Evolutionary conservation across 1,140 invertebrate genomes (phyloP).

Genomic region (Polyergus mexicanus): DNA sequence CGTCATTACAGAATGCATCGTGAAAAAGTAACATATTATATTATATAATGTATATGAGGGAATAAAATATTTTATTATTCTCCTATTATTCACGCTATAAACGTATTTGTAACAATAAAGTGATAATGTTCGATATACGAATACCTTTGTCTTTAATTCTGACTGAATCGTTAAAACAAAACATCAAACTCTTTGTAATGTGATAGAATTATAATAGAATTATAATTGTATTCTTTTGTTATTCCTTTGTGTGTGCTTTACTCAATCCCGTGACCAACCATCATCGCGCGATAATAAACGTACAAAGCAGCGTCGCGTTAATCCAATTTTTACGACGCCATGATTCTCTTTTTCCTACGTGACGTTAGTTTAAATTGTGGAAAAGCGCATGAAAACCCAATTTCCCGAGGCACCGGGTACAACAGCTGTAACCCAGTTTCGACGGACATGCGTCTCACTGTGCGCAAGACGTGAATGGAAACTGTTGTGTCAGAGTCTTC

Average conservation of each 20-base stretch:
- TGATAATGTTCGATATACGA: neutral
- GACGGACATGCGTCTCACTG: conserved; percentile 35
- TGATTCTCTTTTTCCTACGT: neutral
- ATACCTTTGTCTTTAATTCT: neutral
- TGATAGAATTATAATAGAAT: conserved; percentile 9
- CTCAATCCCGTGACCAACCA: neutral
- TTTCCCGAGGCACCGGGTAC: conserved; percentile 49
- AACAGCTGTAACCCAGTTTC: conserved; percentile 64
- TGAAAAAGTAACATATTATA: neutral
- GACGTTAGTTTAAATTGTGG: conserved; percentile 47
- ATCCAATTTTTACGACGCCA: conserved; percentile 42
- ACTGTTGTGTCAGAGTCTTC: conserved; percentile 21
- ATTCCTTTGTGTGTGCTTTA: neutral
- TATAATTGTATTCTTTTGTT: neutral
- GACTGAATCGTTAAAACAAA: neutral
- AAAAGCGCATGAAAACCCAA: conserved; percentile 59
- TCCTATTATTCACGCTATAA: neutral
- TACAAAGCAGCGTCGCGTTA: conserved; percentile 15
- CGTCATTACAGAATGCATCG: neutral
- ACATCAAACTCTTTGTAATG: neutral
- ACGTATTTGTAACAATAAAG: neutral
- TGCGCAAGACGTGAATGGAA: conserved; percentile 58
- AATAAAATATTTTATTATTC: conserved; percentile 9
- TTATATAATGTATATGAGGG: neutral
- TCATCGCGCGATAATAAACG: conserved; percentile 16